These are phyloP conservation scores for Nephotettix cincticeps DNA, from an alignment of 1,140 invertebrate species.

Conservation along the genomic window DNA sequence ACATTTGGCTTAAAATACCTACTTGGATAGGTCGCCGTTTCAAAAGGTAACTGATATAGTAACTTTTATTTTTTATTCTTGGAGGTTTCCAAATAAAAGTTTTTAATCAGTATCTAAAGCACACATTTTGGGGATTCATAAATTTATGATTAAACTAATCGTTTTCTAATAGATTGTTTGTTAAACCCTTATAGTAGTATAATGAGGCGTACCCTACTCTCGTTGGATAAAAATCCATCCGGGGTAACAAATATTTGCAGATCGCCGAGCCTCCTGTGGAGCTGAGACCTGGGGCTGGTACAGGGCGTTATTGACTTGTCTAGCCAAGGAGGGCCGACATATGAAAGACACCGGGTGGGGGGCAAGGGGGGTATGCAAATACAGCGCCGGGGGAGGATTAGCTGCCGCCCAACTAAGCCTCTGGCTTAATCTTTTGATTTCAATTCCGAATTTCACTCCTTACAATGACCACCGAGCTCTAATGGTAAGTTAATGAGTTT, in stretches of 20 bases:
- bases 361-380: not conserved
- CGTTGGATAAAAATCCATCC: not conserved
- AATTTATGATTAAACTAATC: too few species aligned
- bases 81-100: too few species aligned
- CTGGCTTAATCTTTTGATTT: conserved; percentile 5
- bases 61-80: too few species aligned
- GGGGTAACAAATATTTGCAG: not conserved
- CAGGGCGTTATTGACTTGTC: conserved; percentile 6
- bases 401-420: not conserved
- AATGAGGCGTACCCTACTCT: too few species aligned
- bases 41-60: too few species aligned
- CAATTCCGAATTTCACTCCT: conserved; percentile 7
- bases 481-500: conserved; percentile 11
- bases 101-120: too few species aligned
- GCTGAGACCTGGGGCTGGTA: not conserved
- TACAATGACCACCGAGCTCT: conserved; percentile 1
- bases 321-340: not conserved
- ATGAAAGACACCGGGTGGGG: not conserved
- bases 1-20: too few species aligned
- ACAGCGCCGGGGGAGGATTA: not conserved
- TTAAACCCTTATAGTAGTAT: too few species aligned
- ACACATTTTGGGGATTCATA: too few species aligned
- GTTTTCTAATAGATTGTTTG: too few species aligned
- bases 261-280: not conserved
- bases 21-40: too few species aligned